Percentiles rank a stretch among this genome's conserved stretches.
phyloP scores from a whole-genome alignment of 1,140 invertebrate species.

The Hypsibius dujardini region DNA sequence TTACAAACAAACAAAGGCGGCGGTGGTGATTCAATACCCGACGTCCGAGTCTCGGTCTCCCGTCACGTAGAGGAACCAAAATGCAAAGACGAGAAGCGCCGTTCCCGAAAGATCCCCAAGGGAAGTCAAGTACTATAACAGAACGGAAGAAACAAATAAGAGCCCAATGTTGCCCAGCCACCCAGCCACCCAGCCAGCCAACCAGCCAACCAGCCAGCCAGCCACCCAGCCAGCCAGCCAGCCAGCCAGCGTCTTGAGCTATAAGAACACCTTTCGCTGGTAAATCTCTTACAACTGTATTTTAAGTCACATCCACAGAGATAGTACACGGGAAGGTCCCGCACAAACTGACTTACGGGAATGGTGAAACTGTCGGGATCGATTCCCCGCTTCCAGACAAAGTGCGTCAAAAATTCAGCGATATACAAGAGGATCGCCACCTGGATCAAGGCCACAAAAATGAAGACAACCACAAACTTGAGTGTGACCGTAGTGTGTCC shows the following conservation, averaged over 20 bases:
- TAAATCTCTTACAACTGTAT: no score
- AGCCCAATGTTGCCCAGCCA: no score
- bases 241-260: no score
- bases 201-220: no score
- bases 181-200: no score
- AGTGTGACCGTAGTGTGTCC: slow-evolving; percentile 61
- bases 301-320: no score
- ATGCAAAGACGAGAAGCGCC: slow-evolving; percentile 60
- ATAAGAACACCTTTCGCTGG: no score
- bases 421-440: slow-evolving; percentile 40
- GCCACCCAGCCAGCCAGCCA: no score
- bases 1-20: no score
- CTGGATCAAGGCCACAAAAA: slow-evolving; percentile 60
- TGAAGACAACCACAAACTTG: slow-evolving; percentile 61
- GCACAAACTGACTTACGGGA: no score
- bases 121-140: slow-evolving; percentile 78
- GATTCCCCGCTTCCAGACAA: slow-evolving; percentile 34
- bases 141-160: no score
- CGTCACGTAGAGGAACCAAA: slow-evolving; percentile 53
- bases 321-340: no score
- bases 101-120: slow-evolving; percentile 80
- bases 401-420: slow-evolving; percentile 38
- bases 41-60: slow-evolving; percentile 43
- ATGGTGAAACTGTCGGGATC: slow-evolving; percentile 34
- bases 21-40: slow-evolving; percentile 32